phyloP scores from a whole-genome alignment of 2,888 invertebrate species.

The Pseudolycoriella hygida region DNA sequence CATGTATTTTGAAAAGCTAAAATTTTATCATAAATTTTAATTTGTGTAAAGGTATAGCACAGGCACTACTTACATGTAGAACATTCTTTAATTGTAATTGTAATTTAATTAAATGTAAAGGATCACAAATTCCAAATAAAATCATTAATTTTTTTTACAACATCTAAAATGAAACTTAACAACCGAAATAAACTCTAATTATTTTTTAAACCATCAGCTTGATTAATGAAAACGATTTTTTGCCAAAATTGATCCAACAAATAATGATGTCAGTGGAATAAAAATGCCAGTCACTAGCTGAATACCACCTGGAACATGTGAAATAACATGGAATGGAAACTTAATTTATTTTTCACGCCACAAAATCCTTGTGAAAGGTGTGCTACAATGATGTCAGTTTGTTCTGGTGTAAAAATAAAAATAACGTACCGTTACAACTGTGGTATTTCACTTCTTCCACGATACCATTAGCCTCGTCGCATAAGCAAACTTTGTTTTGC shows the following conservation, averaged over 20 bases:
- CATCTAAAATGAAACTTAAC: neutral
- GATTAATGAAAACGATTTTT: neutral
- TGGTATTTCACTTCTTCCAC: conserved; percentile 38
- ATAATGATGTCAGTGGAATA: conserved; percentile 16
- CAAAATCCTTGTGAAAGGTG: too few relatives aligned
- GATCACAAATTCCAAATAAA: neutral
- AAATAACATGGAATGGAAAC: neutral
- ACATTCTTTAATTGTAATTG: too few relatives aligned
- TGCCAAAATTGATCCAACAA: conserved; percentile 16
- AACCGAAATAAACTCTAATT: neutral
- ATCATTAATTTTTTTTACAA: neutral
- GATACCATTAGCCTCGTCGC: conserved; percentile 41
- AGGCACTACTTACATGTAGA: too few relatives aligned
- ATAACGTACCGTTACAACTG: conserved; percentile 38
- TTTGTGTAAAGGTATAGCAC: too few relatives aligned
- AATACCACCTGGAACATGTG: conserved; percentile 14
- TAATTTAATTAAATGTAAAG: too few relatives aligned
- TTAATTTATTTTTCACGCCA: too few relatives aligned
- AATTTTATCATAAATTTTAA: too few relatives aligned
- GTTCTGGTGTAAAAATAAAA: neutral
- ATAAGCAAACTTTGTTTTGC: conserved; percentile 37
- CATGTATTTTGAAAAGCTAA: too few relatives aligned
- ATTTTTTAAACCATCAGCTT: neutral
- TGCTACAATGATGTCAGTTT: neutral
- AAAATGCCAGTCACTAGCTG: conserved; percentile 17